Percentiles rank a stretch among this genome's conserved stretches.
phyloP scores from a whole-genome alignment of 1,140 invertebrate species.

The Procambarus virginalis region DNA sequence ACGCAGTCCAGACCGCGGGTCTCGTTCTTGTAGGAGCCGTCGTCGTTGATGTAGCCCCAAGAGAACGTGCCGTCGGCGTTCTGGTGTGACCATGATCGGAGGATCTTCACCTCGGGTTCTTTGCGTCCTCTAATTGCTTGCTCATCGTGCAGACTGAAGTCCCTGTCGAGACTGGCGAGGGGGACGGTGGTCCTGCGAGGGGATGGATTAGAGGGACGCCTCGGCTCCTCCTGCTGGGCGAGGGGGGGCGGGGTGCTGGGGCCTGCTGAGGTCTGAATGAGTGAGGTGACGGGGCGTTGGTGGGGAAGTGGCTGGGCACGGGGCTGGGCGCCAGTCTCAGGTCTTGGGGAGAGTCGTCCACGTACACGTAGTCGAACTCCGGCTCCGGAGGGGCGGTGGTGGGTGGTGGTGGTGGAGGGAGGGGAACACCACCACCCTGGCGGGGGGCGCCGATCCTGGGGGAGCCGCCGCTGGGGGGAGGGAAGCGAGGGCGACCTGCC shows the following conservation, averaged over 20 bases:
- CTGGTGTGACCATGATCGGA: constrained; percentile 69
- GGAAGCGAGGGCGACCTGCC: neutral
- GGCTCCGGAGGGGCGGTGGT: neutral
- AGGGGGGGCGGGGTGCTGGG: neutral
- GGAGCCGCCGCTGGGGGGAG: neutral
- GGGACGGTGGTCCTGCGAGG: neutral
- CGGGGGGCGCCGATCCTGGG: neutral
- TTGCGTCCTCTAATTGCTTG: constrained; percentile 37
- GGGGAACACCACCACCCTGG: neutral
- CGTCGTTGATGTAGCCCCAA: constrained; percentile 90
- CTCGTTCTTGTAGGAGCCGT: constrained; percentile 91
- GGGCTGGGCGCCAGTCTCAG: constrained; percentile 20
- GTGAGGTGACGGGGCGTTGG: neutral
- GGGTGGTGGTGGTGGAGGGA: constrained; percentile 3
- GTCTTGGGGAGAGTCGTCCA: constrained; percentile 7
- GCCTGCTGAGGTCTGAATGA: neutral
- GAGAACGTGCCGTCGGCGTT: constrained; percentile 84
- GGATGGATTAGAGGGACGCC: neutral
- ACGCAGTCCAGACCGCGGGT: constrained; percentile 89
- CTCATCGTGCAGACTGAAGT: constrained; percentile 14
- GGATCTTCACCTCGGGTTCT: constrained; percentile 66
- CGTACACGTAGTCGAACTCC: neutral
- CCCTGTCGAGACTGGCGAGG: constrained; percentile 29
- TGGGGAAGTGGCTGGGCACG: neutral
- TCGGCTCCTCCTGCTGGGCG: neutral